Evolutionary conservation across 2,797 vertebrate species (phyloP).

Genomic region (Heterohyrax brucei): DNA sequence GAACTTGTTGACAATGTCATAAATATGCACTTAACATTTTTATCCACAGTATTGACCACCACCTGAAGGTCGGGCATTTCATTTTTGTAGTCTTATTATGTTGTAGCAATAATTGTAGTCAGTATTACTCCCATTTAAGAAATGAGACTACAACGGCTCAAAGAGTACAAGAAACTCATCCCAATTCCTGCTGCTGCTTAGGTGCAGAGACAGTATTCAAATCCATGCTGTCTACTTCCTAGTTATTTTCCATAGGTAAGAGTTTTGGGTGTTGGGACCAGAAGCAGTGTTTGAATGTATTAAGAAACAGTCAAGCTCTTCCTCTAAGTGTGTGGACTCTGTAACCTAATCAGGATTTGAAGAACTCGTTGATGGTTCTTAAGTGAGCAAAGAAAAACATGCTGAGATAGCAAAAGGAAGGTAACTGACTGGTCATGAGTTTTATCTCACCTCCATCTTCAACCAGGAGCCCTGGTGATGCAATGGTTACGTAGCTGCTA

Average conservation of each 20-base stretch:
- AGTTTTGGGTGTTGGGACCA: background rate
- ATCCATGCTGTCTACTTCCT: background rate
- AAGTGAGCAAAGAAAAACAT: background rate
- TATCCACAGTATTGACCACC: background rate
- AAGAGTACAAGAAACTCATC: background rate
- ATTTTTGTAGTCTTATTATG: background rate
- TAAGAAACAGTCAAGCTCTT: background rate
- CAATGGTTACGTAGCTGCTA: background rate
- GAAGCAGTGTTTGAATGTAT: background rate
- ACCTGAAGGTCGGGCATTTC: background rate
- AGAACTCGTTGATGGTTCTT: background rate
- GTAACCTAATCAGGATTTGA: background rate
- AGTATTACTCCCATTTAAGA: background rate
- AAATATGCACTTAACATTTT: background rate
- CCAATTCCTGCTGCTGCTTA: background rate
- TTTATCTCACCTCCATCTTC: background rate
- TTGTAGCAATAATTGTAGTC: background rate
- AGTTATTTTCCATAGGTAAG: background rate
- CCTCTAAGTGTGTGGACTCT: background rate
- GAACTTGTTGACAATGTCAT: background rate
- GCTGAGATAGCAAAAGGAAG: background rate
- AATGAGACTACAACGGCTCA: background rate
- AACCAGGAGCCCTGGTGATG: background rate
- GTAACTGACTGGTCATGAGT: background rate
- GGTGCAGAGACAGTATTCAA: background rate